Percentiles rank a stretch among this genome's conserved stretches.
phyloP scores from a whole-genome alignment of 1,140 invertebrate genomes.

The Myzus persicae region DNA sequence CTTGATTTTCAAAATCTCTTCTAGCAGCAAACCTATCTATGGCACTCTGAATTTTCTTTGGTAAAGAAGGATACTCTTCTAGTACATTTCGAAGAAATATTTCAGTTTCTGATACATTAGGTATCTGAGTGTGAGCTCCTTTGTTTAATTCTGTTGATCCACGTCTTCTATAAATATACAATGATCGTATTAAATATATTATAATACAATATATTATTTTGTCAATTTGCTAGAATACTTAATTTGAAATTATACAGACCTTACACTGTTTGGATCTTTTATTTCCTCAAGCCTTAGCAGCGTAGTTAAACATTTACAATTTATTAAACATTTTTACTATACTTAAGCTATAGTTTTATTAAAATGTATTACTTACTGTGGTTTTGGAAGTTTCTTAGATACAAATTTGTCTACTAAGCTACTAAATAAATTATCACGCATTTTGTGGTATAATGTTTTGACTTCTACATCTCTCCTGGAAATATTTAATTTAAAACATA shows the following conservation, averaged over 20 bases:
- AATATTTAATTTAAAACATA: not conserved
- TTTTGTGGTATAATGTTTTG: slow-evolving; percentile 35
- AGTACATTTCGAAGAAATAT: slow-evolving; percentile 43
- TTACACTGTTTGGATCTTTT: not conserved
- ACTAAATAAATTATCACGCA: not conserved
- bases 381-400: slow-evolving; percentile 43
- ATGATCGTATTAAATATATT: not conserved
- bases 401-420: not conserved
- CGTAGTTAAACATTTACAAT: not conserved
- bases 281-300: slow-evolving; percentile 14
- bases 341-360: not conserved
- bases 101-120: slow-evolving; percentile 32
- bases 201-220: not conserved
- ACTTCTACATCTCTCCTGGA: not conserved
- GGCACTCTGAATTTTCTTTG: slow-evolving; percentile 19
- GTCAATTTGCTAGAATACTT: not conserved
- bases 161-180: slow-evolving; percentile 13
- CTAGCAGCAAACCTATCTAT: slow-evolving; percentile 22
- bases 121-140: not conserved
- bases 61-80: slow-evolving; percentile 22
- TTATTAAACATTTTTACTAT: not conserved
- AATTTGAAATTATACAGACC: slow-evolving; percentile 4
- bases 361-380: not conserved
- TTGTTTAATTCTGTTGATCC: not conserved
- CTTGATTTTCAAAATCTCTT: slow-evolving; percentile 30